phyloP scores from a whole-genome alignment of 2,113 vertebrate genomes.

The Genyomyrus donnyi region DNA sequence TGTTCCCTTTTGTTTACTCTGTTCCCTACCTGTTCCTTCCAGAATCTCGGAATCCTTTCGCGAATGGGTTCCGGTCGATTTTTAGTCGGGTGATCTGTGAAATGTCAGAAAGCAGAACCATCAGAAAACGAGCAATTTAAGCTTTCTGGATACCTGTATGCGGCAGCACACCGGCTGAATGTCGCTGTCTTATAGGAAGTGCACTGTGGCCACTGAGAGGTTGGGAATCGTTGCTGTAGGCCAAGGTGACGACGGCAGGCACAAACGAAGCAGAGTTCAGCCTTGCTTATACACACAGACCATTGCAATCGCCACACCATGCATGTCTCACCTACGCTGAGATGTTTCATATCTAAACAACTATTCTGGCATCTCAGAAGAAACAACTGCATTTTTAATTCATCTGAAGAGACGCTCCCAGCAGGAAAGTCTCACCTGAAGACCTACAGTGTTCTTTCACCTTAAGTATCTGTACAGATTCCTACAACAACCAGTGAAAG shows the following conservation, averaged over 20 bases:
- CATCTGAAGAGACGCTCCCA: not conserved
- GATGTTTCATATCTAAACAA: not conserved
- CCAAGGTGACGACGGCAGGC: not conserved
- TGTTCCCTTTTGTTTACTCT: not conserved
- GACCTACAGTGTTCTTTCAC: not conserved
- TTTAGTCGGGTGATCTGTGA: conserved; percentile 95
- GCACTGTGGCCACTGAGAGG: not conserved
- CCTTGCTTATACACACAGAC: not conserved
- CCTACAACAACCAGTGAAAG: not conserved
- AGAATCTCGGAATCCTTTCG: conserved; percentile 97
- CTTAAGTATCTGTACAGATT: not conserved
- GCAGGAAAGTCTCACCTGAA: not conserved
- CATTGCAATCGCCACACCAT: not conserved
- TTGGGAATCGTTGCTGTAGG: not conserved
- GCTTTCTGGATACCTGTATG: not conserved
- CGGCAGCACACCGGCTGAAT: not conserved
- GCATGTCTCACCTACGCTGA: not conserved
- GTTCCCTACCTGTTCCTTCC: conserved; percentile 87
- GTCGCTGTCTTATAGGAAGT: not conserved
- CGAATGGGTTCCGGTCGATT: conserved; percentile 97
- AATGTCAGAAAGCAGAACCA: conserved; percentile 3
- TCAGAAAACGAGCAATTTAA: not conserved
- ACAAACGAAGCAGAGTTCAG: not conserved
- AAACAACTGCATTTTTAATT: not conserved
- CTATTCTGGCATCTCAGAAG: not conserved